Percentiles rank a stretch among this genome's conserved stretches.
phyloP scores from a whole-genome alignment of 2,888 invertebrate genomes.

The Agonopterix arenella region DNA sequence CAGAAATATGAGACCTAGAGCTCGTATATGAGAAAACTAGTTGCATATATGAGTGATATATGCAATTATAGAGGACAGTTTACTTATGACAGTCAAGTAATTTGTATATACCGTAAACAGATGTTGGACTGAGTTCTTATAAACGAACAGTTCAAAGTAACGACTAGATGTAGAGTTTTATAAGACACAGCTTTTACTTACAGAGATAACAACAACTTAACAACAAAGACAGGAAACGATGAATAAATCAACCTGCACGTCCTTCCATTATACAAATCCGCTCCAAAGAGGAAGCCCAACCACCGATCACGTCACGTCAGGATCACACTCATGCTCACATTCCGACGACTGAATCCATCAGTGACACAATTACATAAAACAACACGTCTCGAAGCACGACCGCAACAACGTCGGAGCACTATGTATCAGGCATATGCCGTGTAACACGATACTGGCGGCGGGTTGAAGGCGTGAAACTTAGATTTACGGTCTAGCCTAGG shows the following conservation, averaged over 20 bases:
- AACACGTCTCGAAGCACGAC: background rate
- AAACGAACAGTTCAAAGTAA: too few species aligned
- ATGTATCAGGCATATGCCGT: constrained; percentile 14
- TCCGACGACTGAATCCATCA: background rate
- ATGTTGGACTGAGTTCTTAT: too few species aligned
- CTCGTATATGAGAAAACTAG: background rate
- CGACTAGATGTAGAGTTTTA: too few species aligned
- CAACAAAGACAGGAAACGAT: constrained; percentile 46
- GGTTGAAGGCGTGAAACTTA: constrained; percentile 23
- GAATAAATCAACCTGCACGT: constrained; percentile 44
- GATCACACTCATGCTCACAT: background rate
- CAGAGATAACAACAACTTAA: constrained; percentile 25
- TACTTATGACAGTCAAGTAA: too few species aligned
- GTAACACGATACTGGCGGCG: constrained; percentile 27
- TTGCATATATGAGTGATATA: background rate
- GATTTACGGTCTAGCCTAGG: constrained; percentile 40
- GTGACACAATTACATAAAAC: constrained; percentile 1
- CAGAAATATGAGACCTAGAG: background rate
- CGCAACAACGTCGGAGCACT: constrained; percentile 11
- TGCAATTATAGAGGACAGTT: too few species aligned
- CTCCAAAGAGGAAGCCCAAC: constrained; percentile 28
- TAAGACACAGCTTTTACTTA: constrained; percentile 18
- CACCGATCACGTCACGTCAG: constrained; percentile 16
- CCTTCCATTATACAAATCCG: constrained; percentile 40
- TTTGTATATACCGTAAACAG: too few species aligned